phyloP scores from a whole-genome alignment of 2,888 invertebrate genomes.

The Thera obeliscata region DNA sequence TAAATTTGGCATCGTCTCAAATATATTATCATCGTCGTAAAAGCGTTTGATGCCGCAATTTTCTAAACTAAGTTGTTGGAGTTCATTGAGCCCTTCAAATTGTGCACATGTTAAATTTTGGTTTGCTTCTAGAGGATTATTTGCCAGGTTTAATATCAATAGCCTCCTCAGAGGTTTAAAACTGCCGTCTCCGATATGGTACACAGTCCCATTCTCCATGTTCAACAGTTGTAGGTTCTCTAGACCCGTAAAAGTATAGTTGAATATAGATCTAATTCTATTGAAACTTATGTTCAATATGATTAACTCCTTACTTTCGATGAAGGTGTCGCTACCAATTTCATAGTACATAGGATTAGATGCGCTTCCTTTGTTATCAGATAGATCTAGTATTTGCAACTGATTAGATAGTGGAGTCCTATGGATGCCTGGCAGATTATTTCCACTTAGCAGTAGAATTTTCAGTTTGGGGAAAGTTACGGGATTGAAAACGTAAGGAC shows the following conservation, averaged over 20 bases:
- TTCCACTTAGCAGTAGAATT: conserved; percentile 78
- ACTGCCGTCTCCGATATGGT: conserved; percentile 73
- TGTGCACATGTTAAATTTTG: conserved; percentile 67
- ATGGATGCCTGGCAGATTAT: conserved; percentile 81
- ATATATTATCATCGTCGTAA: conserved; percentile 74
- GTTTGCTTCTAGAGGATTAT: conserved; percentile 77
- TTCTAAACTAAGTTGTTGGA: conserved; percentile 76
- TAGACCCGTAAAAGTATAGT: conserved; percentile 80
- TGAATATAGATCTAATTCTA: conserved; percentile 77
- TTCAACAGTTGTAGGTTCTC: conserved; percentile 75
- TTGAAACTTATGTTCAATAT: conserved; percentile 83
- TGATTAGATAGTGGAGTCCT: conserved; percentile 75
- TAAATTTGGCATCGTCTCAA: conserved; percentile 77
- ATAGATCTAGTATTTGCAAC: conserved; percentile 79
- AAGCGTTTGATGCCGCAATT: conserved; percentile 79
- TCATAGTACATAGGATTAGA: conserved; percentile 77
- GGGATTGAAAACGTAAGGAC: conserved; percentile 74
- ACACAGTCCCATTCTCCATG: conserved; percentile 81
- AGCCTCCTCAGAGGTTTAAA: conserved; percentile 75
- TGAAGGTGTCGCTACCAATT: conserved; percentile 78
- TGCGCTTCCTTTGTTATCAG: conserved; percentile 74
- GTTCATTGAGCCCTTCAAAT: conserved; percentile 77
- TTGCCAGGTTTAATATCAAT: conserved; percentile 79
- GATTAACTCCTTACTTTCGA: conserved; percentile 72
- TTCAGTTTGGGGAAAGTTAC: conserved; percentile 79